These are phyloP conservation scores for Diaprepes abbreviatus DNA, from an alignment of 2,888 invertebrate genomes.

Conservation along the genomic window DNA sequence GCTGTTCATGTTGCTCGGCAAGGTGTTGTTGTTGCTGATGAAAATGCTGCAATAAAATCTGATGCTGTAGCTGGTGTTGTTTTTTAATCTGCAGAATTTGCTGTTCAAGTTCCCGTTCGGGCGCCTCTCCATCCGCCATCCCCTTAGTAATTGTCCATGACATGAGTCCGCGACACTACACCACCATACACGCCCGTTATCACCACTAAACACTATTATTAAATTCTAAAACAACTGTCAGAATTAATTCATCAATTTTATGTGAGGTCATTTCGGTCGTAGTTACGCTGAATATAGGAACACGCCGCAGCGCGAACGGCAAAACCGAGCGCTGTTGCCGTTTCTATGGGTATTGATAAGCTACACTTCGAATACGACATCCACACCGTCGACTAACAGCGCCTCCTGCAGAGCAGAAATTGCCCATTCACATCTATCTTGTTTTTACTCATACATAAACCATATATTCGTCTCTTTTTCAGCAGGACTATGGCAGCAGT, in stretches of 20 bases:
- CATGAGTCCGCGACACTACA: conserved; percentile 49
- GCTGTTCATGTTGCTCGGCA: conserved; percentile 91
- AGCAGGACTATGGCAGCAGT: conserved; percentile 29
- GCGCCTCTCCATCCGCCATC: conserved; percentile 66
- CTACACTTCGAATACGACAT: conserved; percentile 37
- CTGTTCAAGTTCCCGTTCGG: conserved; percentile 68
- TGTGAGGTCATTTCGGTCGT: conserved; percentile 68
- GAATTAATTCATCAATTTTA: conserved; percentile 64
- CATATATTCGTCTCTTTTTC: conserved; percentile 23
- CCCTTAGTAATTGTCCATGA: conserved; percentile 59
- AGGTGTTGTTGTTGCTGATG: conserved; percentile 93
- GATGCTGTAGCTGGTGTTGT: conserved; percentile 93
- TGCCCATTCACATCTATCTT: conserved; percentile 27
- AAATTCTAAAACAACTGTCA: conserved; percentile 59
- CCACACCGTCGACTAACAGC: conserved; percentile 33
- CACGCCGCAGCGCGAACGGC: conserved; percentile 57
- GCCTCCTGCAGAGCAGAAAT: conserved; percentile 39
- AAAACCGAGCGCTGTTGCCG: conserved; percentile 60
- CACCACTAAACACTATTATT: conserved; percentile 47
- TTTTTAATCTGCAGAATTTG: conserved; percentile 86
- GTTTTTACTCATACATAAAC: conserved; percentile 28
- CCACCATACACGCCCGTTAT: conserved; percentile 47
- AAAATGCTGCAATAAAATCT: conserved; percentile 91
- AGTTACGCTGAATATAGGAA: conserved; percentile 57
- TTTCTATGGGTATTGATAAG: conserved; percentile 53